A percentile compares a stretch with the other conserved stretches of the same genome.
Evolutionary conservation across 2,113 vertebrate genomes (phyloP).

Genomic region (Seriola dumerili): DNA sequence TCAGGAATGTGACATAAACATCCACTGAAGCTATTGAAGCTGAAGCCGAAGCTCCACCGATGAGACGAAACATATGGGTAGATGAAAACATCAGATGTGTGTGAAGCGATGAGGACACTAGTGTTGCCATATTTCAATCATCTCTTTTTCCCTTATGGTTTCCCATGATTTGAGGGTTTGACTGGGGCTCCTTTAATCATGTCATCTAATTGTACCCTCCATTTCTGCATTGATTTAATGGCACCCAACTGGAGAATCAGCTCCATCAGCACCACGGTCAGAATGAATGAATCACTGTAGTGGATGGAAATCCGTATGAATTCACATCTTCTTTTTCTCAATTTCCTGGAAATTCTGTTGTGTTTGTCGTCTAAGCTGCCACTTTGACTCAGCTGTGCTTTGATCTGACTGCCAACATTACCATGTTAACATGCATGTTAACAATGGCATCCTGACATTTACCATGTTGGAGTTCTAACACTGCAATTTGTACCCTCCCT

Average conservation of each 20-base stretch:
- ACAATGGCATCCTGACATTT: background rate
- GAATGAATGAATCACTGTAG: background rate
- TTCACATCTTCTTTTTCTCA: background rate
- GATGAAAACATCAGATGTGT: background rate
- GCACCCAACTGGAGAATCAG: background rate
- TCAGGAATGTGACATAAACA: too few species aligned
- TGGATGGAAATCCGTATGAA: background rate
- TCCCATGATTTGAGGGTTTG: background rate
- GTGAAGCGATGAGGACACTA: background rate
- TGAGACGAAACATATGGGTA: background rate
- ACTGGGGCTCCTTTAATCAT: background rate
- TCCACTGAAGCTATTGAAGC: too few species aligned
- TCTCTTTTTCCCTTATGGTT: background rate
- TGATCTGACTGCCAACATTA: conserved; percentile 3
- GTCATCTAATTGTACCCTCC: background rate
- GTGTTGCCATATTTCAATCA: background rate
- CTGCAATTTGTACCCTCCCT: background rate
- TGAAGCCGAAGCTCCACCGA: background rate
- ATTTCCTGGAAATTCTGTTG: background rate
- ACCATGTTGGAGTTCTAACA: background rate
- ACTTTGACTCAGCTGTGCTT: background rate
- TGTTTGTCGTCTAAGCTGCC: background rate
- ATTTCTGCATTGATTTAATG: background rate
- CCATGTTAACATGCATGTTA: background rate
- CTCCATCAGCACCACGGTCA: background rate